Percentiles rank a stretch among this genome's conserved stretches.
Evolutionary conservation across 1,140 invertebrate species (phyloP).

Genomic region (Drosophila lowei): DNA sequence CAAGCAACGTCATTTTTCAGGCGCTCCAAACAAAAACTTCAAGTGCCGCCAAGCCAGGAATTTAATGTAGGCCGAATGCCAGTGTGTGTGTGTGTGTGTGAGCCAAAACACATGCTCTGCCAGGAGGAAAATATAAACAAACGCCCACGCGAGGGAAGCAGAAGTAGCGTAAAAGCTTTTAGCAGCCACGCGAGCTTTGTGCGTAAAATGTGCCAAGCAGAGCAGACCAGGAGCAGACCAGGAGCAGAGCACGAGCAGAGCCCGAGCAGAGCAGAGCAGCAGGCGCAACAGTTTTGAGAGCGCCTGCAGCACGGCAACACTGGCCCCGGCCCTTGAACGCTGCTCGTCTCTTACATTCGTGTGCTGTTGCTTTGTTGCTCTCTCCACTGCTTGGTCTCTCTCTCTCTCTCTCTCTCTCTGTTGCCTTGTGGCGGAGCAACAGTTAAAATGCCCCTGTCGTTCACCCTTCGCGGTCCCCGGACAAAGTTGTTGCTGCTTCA

Average conservation of each 20-base stretch:
- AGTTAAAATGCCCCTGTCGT: conserved; percentile 58
- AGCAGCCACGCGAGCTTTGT: conserved; percentile 65
- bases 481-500: conserved; percentile 61
- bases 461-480: conserved; percentile 60
- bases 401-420: conserved; percentile 14
- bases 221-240: conserved; percentile 9
- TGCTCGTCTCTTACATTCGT: no score
- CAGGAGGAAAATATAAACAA: conserved; percentile 75
- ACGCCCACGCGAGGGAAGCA: conserved; percentile 48
- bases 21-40: conserved; percentile 59
- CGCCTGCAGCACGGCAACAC: conserved; percentile 63
- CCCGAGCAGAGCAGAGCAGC: neutral
- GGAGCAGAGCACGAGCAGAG: conserved; percentile 4
- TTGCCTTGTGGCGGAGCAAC: conserved; percentile 53
- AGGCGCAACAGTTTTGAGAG: conserved; percentile 70
- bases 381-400: conserved; percentile 2
- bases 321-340: conserved; percentile 12
- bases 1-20: conserved; percentile 77
- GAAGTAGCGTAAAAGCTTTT: conserved; percentile 66
- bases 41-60: conserved; percentile 44
- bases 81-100: conserved; percentile 14
- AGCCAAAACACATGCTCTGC: conserved; percentile 63
- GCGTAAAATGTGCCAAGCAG: conserved; percentile 46
- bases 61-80: conserved; percentile 12
- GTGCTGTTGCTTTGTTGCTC: neutral